phyloP scores from a whole-genome alignment of 2,113 vertebrate genomes.

The Sardina pilchardus region DNA sequence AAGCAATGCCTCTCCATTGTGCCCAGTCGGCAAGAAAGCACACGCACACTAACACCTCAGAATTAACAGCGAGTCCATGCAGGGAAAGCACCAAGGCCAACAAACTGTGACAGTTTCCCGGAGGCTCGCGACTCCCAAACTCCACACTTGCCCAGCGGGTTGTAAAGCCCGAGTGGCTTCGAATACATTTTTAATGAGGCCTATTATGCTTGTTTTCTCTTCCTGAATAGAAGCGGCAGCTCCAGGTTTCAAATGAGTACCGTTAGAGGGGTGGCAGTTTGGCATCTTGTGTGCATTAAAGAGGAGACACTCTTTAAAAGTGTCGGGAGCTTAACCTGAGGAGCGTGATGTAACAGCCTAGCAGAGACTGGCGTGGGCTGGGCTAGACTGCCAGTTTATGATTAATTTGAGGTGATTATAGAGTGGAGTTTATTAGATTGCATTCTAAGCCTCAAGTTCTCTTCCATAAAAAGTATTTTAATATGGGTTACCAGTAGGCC shows the following conservation, averaged over 20 bases:
- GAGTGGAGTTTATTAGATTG: not conserved
- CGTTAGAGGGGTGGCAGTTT: constrained; percentile 33
- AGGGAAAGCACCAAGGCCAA: constrained; percentile 28
- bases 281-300: constrained; percentile 31
- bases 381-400: not conserved
- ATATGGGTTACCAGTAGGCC: not conserved
- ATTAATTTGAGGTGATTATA: not conserved
- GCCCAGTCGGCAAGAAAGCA: not conserved
- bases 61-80: not conserved
- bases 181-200: constrained; percentile 86
- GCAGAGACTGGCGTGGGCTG: not conserved
- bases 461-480: not conserved
- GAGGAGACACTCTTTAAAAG: not conserved
- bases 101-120: constrained; percentile 32
- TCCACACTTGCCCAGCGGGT: constrained; percentile 51
- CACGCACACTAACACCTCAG: constrained; percentile 5
- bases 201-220: constrained; percentile 78
- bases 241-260: constrained; percentile 59
- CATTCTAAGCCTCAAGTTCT: not conserved
- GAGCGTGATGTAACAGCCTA: not conserved
- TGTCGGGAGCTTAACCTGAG: not conserved
- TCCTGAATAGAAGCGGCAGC: constrained; percentile 59
- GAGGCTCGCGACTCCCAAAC: constrained; percentile 34
- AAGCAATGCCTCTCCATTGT: constrained; percentile 62
- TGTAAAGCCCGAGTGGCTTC: constrained; percentile 59